Base-by-base conservation (phyloP, 2,113 vertebrate genomes). In the Fukomys damarensis region DNA sequence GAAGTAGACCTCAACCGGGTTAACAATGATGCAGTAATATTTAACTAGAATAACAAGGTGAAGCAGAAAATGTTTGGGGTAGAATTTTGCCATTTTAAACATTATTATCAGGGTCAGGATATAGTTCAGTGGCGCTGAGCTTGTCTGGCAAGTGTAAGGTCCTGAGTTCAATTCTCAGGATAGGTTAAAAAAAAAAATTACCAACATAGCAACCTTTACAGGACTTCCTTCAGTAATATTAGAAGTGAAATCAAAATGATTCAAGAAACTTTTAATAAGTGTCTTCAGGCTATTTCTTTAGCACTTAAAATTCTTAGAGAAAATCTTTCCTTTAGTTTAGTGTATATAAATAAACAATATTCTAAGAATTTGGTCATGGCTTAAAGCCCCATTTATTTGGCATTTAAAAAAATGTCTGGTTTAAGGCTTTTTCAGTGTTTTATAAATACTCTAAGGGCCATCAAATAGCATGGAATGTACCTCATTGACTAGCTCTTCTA, bases 321-420 rank as follows among this genome's bases (percentile, higher is more conserved):
- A 91, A 94, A 74, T 30, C 13, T 84, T 96, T 89, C 32, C 38
- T 95, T 70, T 94, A 91, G 80, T n/a, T 84, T 87, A 79, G 89
- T 56, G 11, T 89, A 74, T 74, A 32, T 93, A 38, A 95, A 89
- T 77, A 35, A 89, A 41, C 28, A 76, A 80, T 66, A 94, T 90
- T 74, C 54, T 38, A 95, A 94, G 76, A 94, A 96, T 92, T 94
- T 83, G 58, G 52, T 76, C 79, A 94, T 92, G 77, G 82, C 52
- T 91, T 96, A 89, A 96, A 91, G 93, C 24, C 20, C 80, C 26
- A n/a, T 59, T 81, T 83, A 85, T 61, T 93, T 94, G 77, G n/a
- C 24, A 70, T 52, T 94, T 89, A 26, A 38, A 77, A 56, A 76
- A 58, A 81, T 35, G 14, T 52, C 59, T 61, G n/a, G 32, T 20